Percentiles rank a stretch among this genome's conserved stretches.
These are phyloP conservation scores for Maylandia zebra DNA, from an alignment of 2,113 vertebrate species.

Conservation along the genomic window DNA sequence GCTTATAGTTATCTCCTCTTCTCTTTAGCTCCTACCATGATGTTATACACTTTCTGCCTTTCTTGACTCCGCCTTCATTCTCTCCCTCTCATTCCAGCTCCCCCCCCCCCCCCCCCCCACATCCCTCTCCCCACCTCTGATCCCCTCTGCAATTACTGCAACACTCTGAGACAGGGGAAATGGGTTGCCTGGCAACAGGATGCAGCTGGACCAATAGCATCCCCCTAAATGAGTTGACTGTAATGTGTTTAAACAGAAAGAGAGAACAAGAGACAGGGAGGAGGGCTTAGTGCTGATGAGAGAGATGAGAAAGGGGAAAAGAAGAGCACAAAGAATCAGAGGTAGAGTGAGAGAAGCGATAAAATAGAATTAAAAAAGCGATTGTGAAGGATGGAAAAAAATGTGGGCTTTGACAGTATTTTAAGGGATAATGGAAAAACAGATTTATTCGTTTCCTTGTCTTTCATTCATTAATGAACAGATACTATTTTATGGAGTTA, in stretches of 20 bases:
- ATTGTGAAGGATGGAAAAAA: background rate
- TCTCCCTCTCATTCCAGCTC: background rate
- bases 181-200: conserved; percentile 77
- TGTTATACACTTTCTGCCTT: conserved; percentile 6
- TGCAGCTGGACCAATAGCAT: conserved; percentile 73
- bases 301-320: conserved; percentile 44
- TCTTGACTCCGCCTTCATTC: conserved; percentile 19
- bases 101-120: background rate
- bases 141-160: conserved; percentile 70
- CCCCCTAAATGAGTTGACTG: conserved; percentile 68
- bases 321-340: conserved; percentile 10
- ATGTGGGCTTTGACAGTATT: background rate
- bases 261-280: conserved; percentile 43
- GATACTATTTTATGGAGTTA: background rate
- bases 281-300: conserved; percentile 7
- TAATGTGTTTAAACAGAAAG: conserved; percentile 72
- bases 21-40: background rate
- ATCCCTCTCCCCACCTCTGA: conserved; percentile 18
- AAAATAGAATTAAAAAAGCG: background rate
- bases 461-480: background rate
- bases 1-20: background rate
- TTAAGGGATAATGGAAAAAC: background rate
- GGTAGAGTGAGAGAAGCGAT: background rate
- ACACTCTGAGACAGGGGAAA: conserved; percentile 69
- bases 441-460: background rate